Conservation (phyloP, 1,140 invertebrate species). For the Triops longicaudatus region DNA sequence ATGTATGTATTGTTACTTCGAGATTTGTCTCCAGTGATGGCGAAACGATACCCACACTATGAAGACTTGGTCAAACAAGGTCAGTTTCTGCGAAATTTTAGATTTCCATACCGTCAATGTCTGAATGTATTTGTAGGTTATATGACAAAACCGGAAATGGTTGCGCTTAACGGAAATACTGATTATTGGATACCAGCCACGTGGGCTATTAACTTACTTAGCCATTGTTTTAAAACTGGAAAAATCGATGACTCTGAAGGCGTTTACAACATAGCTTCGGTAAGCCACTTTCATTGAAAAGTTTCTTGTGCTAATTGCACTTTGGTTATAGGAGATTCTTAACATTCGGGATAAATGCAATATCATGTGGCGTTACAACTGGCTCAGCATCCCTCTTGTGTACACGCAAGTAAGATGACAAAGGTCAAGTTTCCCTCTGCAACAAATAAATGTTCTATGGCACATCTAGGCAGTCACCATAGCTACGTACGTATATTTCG, state of each 20-base stretch:
- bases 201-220: conserved; percentile 54
- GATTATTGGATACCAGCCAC: conserved; percentile 57
- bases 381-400: conserved; percentile 91
- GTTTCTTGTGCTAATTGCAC: neutral
- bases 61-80: conserved; percentile 66
- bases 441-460: neutral
- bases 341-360: conserved; percentile 58
- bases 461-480: conserved; percentile 57
- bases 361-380: conserved; percentile 78
- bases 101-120: neutral
- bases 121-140: conserved; percentile 42
- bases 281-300: neutral
- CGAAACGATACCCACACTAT: conserved; percentile 63
- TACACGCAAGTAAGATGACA: conserved; percentile 81
- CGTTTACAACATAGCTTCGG: neutral
- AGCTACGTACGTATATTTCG: conserved; percentile 64
- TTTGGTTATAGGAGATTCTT: conserved; percentile 51
- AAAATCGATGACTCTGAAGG: conserved; percentile 35
- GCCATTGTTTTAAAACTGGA: conserved; percentile 31
- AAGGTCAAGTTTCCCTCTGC: neutral
- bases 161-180: conserved; percentile 44
- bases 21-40: conserved; percentile 61
- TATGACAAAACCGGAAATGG: conserved; percentile 51
- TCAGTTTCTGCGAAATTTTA: conserved; percentile 35
- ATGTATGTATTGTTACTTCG: conserved; percentile 54